Base-by-base conservation (phyloP, 2,888 invertebrate species). In the Timema cristinae region DNA sequence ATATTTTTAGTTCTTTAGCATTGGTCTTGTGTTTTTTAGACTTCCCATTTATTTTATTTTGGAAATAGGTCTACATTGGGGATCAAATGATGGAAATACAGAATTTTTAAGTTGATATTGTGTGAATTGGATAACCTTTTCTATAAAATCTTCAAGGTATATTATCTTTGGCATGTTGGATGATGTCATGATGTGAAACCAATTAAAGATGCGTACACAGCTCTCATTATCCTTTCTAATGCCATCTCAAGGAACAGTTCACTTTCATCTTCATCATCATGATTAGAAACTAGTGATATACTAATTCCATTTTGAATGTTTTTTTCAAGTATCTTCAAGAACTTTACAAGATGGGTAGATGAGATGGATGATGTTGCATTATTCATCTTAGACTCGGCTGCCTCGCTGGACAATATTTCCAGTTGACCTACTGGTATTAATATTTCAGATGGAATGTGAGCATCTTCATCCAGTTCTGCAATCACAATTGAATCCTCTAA, bases 231-330 rank as follows among this genome's bases (percentile, higher is more conserved):
- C 48, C 48, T 47, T 63, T 63, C 47, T 63, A 47, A 47, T 11
- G 63, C 16, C 63, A 63, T n/a, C 5, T 59, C 32, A 16, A 32
- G 59, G 9, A 16, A 16, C 10, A 11, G 16, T 9, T 10, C 15
- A 13, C 59, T 9, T 59, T 59, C 16, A 59, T 16, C 32, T 9
- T 16, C 59, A 63, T 63, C 48, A 47, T 13, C 47, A 63, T 32
- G 32, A 7, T 7, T 9, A 16, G 13, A 63, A 7, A 63, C 8
- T 32, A 32, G 32, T 32, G 32, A 32, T 32, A 32, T 4, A 10
- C 48, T 13, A 16, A 63, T n/a, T 32, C 63, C 63, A 47, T 63
- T 32, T 47, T n/a, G 11, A 63, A 63, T 63, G 63, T 63, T 63
- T 63, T 32, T 6, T 13, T 63, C 47, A 32, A 63, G 48, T 6